A percentile compares a stretch with the other conserved stretches of the same genome.
phyloP scores from a whole-genome alignment of 2,888 invertebrate species.

The Ophonus ardosiacus region DNA sequence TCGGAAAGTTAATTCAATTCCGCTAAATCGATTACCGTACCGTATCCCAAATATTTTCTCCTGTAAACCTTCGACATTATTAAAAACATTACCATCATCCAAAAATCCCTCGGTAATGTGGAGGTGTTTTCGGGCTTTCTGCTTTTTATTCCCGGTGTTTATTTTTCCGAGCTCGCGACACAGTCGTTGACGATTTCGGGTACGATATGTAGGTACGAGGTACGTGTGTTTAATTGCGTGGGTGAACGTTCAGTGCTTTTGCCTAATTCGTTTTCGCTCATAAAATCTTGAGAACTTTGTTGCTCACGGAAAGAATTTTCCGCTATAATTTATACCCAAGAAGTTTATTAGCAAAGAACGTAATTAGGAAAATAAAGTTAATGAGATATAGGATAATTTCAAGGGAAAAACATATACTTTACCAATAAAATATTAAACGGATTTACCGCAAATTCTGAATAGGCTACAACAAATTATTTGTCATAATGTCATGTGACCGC shows the following conservation, averaged over 20 bases:
- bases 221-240: conserved; percentile 41
- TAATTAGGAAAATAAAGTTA: not conserved
- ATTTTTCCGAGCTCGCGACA: not conserved
- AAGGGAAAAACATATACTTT: too few relatives aligned
- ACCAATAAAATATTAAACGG: not conserved
- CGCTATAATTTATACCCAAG: not conserved
- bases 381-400: not conserved
- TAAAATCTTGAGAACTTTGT: conserved; percentile 32
- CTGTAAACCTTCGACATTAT: not conserved
- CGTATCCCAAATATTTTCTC: not conserved
- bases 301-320: not conserved
- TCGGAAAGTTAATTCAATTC: not conserved
- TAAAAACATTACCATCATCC: not conserved
- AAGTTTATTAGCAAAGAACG: not conserved
- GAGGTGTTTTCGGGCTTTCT: not conserved
- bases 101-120: not conserved
- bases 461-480: too few relatives aligned
- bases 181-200: conserved; percentile 26
- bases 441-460: too few relatives aligned
- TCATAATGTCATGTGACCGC: too few relatives aligned
- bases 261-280: conserved; percentile 37
- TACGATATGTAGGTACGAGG: conserved; percentile 39
- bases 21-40: not conserved
- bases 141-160: not conserved
- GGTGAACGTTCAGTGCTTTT: conserved; percentile 32